A percentile compares a stretch with the other conserved stretches of the same genome.
phyloP scores from a whole-genome alignment of 1,140 invertebrate genomes.

The Eupristina koningsbergeri region DNA sequence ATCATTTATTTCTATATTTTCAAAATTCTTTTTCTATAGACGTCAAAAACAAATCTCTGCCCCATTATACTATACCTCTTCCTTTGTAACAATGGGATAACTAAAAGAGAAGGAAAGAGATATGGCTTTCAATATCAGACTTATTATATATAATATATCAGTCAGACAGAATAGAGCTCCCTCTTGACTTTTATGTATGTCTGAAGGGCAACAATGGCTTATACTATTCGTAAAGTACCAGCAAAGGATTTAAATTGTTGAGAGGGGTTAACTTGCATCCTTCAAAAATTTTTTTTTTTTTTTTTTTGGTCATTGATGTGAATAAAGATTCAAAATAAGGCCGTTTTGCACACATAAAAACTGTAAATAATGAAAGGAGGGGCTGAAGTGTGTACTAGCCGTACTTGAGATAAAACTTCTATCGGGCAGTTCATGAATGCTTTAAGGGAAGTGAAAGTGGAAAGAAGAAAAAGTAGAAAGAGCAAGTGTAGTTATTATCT shows the following conservation, averaged over 20 bases:
- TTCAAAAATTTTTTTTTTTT: slow-evolving; percentile 7
- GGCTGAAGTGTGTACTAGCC: slow-evolving; percentile 21
- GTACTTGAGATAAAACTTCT: slow-evolving; percentile 36
- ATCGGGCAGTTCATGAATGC: slow-evolving; percentile 6
- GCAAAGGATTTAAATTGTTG: slow-evolving; percentile 37
- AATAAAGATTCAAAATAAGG: slow-evolving; percentile 2
- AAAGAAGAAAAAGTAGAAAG: background rate
- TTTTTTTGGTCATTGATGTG: slow-evolving; percentile 4
- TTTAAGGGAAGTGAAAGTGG: background rate
- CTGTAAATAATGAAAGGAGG: slow-evolving; percentile 3
- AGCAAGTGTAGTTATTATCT: background rate
- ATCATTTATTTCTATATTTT: too few species aligned
- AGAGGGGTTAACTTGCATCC: background rate
- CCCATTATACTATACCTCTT: background rate
- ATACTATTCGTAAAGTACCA: background rate
- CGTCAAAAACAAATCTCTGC: background rate
- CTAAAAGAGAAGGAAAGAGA: background rate
- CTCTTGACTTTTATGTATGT: slow-evolving; percentile 1
- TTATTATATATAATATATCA: too few species aligned
- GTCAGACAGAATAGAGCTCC: too few species aligned
- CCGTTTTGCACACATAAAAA: background rate
- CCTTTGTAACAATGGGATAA: background rate
- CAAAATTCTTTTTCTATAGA: background rate
- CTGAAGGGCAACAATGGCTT: slow-evolving; percentile 1
- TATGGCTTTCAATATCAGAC: too few species aligned